Percentiles rank a stretch among this genome's conserved stretches.
Conservation (phyloP, 2,888 invertebrate species). For the Archaeoteleia sp. region DNA sequence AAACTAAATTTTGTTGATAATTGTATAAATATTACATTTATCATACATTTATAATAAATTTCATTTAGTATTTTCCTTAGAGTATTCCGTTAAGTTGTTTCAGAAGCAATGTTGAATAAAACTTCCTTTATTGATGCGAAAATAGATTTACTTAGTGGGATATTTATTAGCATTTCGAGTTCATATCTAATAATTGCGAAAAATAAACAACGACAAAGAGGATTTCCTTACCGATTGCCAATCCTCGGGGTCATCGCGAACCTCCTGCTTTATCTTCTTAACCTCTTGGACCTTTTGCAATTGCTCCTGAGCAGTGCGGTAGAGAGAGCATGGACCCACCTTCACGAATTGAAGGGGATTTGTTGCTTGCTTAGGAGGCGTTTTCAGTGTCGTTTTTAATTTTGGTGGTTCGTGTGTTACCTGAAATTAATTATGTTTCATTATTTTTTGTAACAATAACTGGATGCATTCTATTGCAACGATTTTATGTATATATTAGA, state of each 20-base stretch:
- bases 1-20: too few species aligned
- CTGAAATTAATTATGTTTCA: slow-evolving; percentile 55
- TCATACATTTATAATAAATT: too few species aligned
- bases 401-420: slow-evolving; percentile 72
- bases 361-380: slow-evolving; percentile 88
- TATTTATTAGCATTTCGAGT: background rate
- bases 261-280: slow-evolving; percentile 86
- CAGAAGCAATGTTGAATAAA: too few species aligned
- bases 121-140: too few species aligned
- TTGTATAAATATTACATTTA: too few species aligned
- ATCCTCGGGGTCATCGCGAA: slow-evolving; percentile 90
- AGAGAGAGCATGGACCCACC: slow-evolving; percentile 90
- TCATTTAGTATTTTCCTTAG: too few species aligned
- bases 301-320: slow-evolving; percentile 89
- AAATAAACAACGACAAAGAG: background rate
- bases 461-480: background rate
- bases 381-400: slow-evolving; percentile 74
- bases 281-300: slow-evolving; percentile 89
- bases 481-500: too few species aligned
- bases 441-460: background rate
- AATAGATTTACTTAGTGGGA: too few species aligned
- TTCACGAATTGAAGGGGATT: slow-evolving; percentile 93
- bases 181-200: background rate
- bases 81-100: too few species aligned
- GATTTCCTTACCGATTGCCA: slow-evolving; percentile 88